Conservation (phyloP, 2,113 vertebrate species). For the Hypocryptadius cinnamomeus region DNA sequence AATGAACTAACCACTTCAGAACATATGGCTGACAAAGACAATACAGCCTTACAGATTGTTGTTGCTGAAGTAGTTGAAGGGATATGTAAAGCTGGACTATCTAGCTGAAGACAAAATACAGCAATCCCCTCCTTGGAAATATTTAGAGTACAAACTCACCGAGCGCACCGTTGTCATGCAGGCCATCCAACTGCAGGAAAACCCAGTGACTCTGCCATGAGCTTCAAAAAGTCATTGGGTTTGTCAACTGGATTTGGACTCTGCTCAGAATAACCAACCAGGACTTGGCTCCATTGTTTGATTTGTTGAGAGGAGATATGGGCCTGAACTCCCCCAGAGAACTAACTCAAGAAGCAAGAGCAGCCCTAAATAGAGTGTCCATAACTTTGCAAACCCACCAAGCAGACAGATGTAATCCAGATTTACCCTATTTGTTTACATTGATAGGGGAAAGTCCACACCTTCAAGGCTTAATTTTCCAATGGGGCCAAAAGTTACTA, state of each 20-base stretch:
- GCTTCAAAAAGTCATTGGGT: background rate
- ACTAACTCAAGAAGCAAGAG: background rate
- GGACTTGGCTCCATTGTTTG: background rate
- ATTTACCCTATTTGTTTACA: background rate
- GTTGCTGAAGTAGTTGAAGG: background rate
- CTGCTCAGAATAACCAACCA: background rate
- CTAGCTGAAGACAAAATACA: background rate
- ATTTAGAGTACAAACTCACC: background rate
- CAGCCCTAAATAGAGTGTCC: background rate
- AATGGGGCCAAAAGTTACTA: background rate
- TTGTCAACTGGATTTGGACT: background rate
- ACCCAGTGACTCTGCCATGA: background rate
- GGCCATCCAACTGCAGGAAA: background rate
- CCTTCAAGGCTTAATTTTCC: background rate
- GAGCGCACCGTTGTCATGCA: background rate
- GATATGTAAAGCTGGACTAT: background rate
- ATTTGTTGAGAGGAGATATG: background rate
- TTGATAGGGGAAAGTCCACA: background rate
- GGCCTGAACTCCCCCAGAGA: background rate
- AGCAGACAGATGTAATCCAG: background rate
- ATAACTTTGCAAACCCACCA: background rate
- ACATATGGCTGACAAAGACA: background rate
- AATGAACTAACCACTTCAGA: background rate
- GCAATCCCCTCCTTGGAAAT: background rate
- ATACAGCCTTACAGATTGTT: background rate